Percentiles rank a stretch among this genome's conserved stretches.
phyloP scores from a whole-genome alignment of 2,797 vertebrate species.

The Aulostomus chinensis region DNA sequence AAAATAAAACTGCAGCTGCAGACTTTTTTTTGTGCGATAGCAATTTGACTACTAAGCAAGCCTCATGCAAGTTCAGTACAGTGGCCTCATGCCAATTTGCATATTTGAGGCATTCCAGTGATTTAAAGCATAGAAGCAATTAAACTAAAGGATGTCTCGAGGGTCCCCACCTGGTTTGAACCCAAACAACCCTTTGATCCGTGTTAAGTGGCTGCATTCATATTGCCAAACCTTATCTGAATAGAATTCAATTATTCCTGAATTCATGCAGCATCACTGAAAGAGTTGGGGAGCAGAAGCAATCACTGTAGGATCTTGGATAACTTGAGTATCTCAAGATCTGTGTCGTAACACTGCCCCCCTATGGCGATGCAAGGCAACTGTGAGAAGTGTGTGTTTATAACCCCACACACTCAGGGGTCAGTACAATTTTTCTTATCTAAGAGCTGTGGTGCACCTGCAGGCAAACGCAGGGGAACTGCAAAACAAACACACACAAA shows the following conservation, averaged over 20 bases:
- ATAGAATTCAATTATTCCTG: conserved; percentile 63
- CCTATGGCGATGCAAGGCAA: conserved; percentile 45
- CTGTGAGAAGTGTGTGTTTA: too few relatives aligned
- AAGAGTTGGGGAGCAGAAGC: conserved; percentile 34
- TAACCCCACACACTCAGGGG: too few relatives aligned
- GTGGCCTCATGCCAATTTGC: too few relatives aligned
- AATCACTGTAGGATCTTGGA: conserved; percentile 46
- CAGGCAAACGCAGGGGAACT: too few relatives aligned
- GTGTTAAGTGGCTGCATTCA: conserved; percentile 53
- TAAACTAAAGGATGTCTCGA: conserved; percentile 69
- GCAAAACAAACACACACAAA: too few relatives aligned
- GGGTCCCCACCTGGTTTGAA: conserved; percentile 75
- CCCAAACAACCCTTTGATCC: conserved; percentile 65
- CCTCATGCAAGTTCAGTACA: conserved; percentile 27
- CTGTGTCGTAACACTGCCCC: conserved; percentile 70
- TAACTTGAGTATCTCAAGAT: too few relatives aligned
- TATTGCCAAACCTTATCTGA: conserved; percentile 57
- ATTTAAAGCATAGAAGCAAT: conserved; percentile 72
- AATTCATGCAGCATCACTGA: conserved; percentile 50
- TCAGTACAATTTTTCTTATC: too few relatives aligned
- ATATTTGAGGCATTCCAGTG: conserved; percentile 66
- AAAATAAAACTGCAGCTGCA: conserved; percentile 37
- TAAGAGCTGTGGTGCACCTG: too few relatives aligned
- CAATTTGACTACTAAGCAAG: conserved; percentile 29
- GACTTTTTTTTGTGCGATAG: conserved; percentile 22